Evolutionary conservation across 1,140 invertebrate genomes (phyloP).

Genomic region (Chironomus striatipennis): DNA sequence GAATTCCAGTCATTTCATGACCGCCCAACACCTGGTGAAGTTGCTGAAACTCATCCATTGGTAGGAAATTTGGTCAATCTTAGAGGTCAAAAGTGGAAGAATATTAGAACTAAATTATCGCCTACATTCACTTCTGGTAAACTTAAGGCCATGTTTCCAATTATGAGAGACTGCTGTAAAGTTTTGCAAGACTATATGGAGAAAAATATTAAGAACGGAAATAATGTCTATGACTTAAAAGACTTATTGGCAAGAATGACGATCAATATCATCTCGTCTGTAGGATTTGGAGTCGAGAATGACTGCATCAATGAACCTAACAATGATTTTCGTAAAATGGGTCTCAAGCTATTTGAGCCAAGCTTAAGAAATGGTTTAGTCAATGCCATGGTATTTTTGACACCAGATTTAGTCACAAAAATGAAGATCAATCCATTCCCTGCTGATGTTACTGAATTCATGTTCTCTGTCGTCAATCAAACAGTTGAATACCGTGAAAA

Average conservation of each 20-base stretch:
- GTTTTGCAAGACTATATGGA: constrained; percentile 28
- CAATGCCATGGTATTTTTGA: constrained; percentile 27
- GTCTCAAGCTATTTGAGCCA: constrained; percentile 30
- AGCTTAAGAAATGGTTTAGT: constrained; percentile 25
- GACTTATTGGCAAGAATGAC: constrained; percentile 32
- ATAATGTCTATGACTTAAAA: constrained; percentile 30
- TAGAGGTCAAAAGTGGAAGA: constrained; percentile 40
- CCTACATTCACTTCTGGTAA: constrained; percentile 45
- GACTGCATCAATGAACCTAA: constrained; percentile 32
- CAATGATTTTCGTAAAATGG: constrained; percentile 32
- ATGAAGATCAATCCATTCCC: constrained; percentile 27
- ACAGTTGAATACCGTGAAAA: constrained; percentile 33
- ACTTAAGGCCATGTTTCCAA: constrained; percentile 43
- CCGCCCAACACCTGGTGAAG: constrained; percentile 32
- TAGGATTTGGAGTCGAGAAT: constrained; percentile 37
- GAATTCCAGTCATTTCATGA: constrained; percentile 40
- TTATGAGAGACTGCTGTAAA: constrained; percentile 33
- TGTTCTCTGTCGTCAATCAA: constrained; percentile 30
- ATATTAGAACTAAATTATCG: constrained; percentile 36
- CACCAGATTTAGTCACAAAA: constrained; percentile 28
- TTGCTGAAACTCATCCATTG: constrained; percentile 31
- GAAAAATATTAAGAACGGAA: constrained; percentile 25
- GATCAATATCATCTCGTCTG: constrained; percentile 35
- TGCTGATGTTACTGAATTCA: constrained; percentile 31
- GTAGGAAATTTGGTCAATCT: constrained; percentile 38